Evolutionary conservation across 2,888 invertebrate genomes (phyloP), one percentile per base, ranked within the genome.

Genomic region (Agonopterix subpropinquella): DNA sequence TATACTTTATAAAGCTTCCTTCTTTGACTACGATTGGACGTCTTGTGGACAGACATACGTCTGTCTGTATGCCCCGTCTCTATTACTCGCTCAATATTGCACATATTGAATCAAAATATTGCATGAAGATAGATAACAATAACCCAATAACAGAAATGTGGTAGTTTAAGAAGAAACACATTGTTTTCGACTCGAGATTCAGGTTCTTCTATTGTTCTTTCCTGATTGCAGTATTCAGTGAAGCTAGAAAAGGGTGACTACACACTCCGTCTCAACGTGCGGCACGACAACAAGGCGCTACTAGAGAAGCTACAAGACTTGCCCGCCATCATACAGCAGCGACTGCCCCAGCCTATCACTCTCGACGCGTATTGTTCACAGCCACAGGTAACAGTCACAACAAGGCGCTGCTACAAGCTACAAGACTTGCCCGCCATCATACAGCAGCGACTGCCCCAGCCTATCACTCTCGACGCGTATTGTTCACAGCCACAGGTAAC

Each of bases 161-260:
- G 13, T 13, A 13, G 13, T 13, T 13, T 13, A 13, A 1, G 13
- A 13, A 13, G 13, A 13, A 13, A 13, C 13, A 13, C 13, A 2
- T 13, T 13, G n/a, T 13, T 13, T 13, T 13, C 2, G 13, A 13
- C 13, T 13, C 13, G 13, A 13, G 8, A 4, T 41, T 35, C 18
- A 42, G 13, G 13, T 42, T 11, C 2, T 2, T 45, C n/a, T 35
- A 9, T 11, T 18, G 2, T 36, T 10, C 36, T 9, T n/a, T 11
- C 7, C 10, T 43, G 10, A 1, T 56, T 81, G 37, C 81, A 96
- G 95, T 96, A 96, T 75, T 90, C 92, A 1, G 90, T 92, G 50
- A 98, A 98, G 82, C 80, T 99, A 58, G 98, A 98, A 57, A 98
- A 98, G 76, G 99, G 99, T 13, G 98, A 99, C 57, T 99, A 98